A percentile compares a stretch with the other conserved stretches of the same genome.
Conservation (phyloP, 2,113 vertebrate species). For the Cebus imitator region DNA sequence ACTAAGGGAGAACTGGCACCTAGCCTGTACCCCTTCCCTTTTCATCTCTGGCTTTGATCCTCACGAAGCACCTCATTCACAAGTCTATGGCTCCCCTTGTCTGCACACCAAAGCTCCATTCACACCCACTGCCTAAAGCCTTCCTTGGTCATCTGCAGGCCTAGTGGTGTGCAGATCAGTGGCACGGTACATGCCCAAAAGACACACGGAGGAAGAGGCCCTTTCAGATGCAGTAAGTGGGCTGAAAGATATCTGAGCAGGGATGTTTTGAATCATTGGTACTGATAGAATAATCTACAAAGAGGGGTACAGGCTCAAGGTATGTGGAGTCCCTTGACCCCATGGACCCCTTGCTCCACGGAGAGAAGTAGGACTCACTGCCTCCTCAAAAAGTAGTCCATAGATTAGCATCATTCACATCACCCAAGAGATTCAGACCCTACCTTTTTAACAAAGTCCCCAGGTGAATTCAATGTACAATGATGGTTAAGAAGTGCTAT, state of each 20-base stretch:
- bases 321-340: not conserved
- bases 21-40: not conserved
- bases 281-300: not conserved
- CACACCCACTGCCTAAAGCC: not conserved
- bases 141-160: not conserved
- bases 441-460: not conserved
- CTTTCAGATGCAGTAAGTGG: not conserved
- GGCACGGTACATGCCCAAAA: not conserved
- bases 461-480: not conserved
- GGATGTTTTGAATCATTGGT: not conserved
- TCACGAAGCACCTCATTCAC: not conserved
- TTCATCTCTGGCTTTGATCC: not conserved
- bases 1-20: not conserved
- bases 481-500: not conserved
- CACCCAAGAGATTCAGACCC: not conserved
- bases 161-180: not conserved
- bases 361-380: not conserved
- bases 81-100: not conserved
- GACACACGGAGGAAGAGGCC: not conserved
- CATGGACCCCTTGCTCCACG: accelerated
- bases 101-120: not conserved
- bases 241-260: not conserved
- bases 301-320: not conserved
- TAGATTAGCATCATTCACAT: not conserved
- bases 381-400: not conserved